Percentiles rank a stretch among this genome's conserved stretches.
phyloP scores from a whole-genome alignment of 2,888 invertebrate genomes.

The Micoletzkya japonica region DNA sequence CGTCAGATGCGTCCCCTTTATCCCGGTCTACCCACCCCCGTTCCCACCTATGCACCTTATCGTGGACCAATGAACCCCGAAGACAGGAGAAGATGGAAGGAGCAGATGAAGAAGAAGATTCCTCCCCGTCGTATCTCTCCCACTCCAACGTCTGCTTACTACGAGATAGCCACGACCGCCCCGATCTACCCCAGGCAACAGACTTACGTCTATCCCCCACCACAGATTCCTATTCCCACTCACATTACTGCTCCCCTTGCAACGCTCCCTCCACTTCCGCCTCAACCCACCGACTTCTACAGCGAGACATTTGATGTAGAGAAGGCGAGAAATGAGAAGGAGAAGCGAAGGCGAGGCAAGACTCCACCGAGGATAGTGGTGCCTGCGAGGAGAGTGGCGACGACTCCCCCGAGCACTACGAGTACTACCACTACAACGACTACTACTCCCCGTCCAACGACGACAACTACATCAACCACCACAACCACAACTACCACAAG shows the following conservation, averaged over 20 bases:
- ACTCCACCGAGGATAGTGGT: too few relatives aligned
- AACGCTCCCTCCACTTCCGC: too few relatives aligned
- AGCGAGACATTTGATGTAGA: too few relatives aligned
- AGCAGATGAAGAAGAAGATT: slow-evolving; percentile 18
- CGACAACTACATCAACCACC: neutral
- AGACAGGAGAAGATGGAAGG: slow-evolving; percentile 27
- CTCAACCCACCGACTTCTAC: too few relatives aligned
- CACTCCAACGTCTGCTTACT: neutral
- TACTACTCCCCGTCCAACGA: neutral
- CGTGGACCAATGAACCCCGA: slow-evolving; percentile 15
- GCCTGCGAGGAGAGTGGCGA: too few relatives aligned
- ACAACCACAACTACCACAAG: neutral
- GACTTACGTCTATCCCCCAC: too few relatives aligned
- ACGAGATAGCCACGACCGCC: slow-evolving; percentile 8
- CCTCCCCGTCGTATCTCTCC: neutral
- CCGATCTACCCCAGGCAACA: too few relatives aligned
- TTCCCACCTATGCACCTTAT: slow-evolving; percentile 1
- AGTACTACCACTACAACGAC: neutral
- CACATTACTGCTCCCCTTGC: too few relatives aligned
- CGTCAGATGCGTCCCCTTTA: neutral
- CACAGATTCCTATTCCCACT: too few relatives aligned
- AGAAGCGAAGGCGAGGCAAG: too few relatives aligned
- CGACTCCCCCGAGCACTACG: neutral
- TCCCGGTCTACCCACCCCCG: neutral
- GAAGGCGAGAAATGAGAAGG: too few relatives aligned